These are phyloP conservation scores for Eurystomus glaucurus DNA, from an alignment of 2,797 vertebrate species.

Conservation along the genomic window DNA sequence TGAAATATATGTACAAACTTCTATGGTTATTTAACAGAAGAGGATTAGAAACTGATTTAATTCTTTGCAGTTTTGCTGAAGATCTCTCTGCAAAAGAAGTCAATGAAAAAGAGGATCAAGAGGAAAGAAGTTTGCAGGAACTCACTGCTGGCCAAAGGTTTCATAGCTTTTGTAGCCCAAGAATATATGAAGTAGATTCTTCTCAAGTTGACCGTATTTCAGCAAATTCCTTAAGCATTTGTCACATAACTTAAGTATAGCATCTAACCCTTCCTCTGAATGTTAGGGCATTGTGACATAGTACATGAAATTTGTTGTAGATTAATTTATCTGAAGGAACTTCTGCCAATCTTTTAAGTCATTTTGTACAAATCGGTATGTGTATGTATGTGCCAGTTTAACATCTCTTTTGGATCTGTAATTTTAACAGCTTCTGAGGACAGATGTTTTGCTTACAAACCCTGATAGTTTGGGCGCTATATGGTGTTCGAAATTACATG, in stretches of 20 bases:
- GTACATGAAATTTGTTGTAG: neutral
- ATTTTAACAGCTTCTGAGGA: neutral
- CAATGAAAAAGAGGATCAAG: conserved; percentile 76
- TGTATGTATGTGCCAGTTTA: neutral
- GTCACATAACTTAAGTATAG: conserved; percentile 5
- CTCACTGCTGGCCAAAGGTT: conserved; percentile 75
- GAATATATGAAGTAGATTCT: conserved; percentile 57
- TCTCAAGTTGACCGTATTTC: conserved; percentile 45
- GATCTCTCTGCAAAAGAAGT: conserved; percentile 76
- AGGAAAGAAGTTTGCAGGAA: conserved; percentile 77
- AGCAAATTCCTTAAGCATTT: conserved; percentile 57
- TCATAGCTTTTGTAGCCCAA: conserved; percentile 73
- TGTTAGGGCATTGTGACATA: conserved; percentile 9
- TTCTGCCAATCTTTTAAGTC: neutral
- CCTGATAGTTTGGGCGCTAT: neutral
- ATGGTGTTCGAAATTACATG: neutral
- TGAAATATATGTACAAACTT: conserved; percentile 52
- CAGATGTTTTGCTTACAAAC: neutral
- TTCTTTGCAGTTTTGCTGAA: conserved; percentile 79
- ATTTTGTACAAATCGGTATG: neutral
- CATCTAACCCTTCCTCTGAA: neutral
- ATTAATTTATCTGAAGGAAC: neutral
- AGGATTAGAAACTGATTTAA: conserved; percentile 76
- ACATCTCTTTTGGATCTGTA: neutral
- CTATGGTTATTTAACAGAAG: conserved; percentile 59